Conservation (phyloP, 2,888 invertebrate species). For the Dexiosoma caninum region DNA sequence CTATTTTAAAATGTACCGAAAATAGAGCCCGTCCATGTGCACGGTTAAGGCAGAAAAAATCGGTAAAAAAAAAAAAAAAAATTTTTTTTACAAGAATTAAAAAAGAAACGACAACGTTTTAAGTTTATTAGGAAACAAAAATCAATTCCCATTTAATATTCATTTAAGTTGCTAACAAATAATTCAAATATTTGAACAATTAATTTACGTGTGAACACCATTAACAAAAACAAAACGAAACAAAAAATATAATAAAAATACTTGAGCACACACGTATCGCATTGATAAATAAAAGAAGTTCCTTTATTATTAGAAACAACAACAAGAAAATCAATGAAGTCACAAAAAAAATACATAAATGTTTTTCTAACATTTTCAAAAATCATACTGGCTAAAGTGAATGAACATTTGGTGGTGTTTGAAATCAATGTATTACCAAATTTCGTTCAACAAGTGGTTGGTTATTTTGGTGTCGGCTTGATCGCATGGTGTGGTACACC, state of each 20-base stretch:
- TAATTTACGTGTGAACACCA: constrained; percentile 75
- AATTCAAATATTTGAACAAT: constrained; percentile 76
- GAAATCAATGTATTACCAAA: background rate
- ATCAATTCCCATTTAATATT: constrained; percentile 73
- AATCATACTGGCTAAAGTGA: constrained; percentile 1
- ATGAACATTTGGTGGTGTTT: background rate
- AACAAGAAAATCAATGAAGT: constrained; percentile 39
- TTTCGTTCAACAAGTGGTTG: background rate
- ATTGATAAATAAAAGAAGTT: background rate
- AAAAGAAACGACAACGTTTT: constrained; percentile 38
- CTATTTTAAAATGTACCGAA: too few relatives aligned
- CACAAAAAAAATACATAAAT: constrained; percentile 46
- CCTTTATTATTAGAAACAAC: background rate
- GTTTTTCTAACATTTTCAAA: too few relatives aligned
- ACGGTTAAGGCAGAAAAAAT: too few relatives aligned
- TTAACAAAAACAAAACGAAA: constrained; percentile 58
- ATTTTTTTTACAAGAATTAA: constrained; percentile 27
- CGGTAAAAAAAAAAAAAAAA: too few relatives aligned
- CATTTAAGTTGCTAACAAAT: constrained; percentile 76
- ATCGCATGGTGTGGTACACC: too few relatives aligned
- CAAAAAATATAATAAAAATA: constrained; percentile 66
- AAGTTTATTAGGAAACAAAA: constrained; percentile 39
- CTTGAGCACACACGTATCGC: background rate
- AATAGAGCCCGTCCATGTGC: too few relatives aligned
- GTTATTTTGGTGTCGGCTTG: too few relatives aligned